These are phyloP conservation scores for Campopleginae sp. DNA, from an alignment of 2,888 invertebrate genomes.

Conservation along the genomic window DNA sequence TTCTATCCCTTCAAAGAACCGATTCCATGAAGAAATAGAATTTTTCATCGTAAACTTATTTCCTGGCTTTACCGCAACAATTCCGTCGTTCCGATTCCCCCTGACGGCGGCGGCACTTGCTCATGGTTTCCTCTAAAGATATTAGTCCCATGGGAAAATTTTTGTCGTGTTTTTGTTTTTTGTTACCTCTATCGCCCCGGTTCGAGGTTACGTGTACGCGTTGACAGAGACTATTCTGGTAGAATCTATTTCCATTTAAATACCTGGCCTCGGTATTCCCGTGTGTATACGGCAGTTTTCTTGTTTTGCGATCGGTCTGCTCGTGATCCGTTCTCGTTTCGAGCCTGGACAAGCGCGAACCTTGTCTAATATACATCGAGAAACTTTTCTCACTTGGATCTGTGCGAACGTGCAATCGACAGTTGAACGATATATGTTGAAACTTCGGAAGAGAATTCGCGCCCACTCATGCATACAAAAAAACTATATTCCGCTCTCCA, in stretches of 20 bases:
- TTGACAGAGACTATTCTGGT: slow-evolving; percentile 62
- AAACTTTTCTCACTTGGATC: slow-evolving; percentile 33
- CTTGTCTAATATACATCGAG: slow-evolving; percentile 11
- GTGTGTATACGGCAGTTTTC: slow-evolving; percentile 49
- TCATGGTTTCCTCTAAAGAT: slow-evolving; percentile 19
- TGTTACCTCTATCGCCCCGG: slow-evolving; percentile 36
- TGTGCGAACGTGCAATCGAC: slow-evolving; percentile 7
- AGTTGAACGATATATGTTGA: slow-evolving; percentile 23
- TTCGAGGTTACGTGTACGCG: slow-evolving; percentile 19
- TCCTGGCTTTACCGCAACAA: neutral
- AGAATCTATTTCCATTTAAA: slow-evolving; percentile 69
- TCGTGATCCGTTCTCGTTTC: slow-evolving; percentile 27
- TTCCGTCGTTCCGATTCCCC: neutral
- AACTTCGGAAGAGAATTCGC: slow-evolving; percentile 31
- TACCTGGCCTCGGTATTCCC: slow-evolving; percentile 65
- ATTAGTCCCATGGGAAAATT: slow-evolving; percentile 26
- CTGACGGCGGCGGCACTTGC: neutral
- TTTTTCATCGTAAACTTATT: neutral
- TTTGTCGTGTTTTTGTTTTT: slow-evolving; percentile 36
- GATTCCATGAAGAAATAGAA: neutral
- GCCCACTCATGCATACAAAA: slow-evolving; percentile 36
- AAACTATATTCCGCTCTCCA: slow-evolving; percentile 40
- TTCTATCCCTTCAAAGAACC: neutral
- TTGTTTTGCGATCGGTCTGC: slow-evolving; percentile 41
- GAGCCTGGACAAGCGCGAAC: neutral